Evolutionary conservation across 2,797 vertebrate species (phyloP).

Genomic region (Sternarchorhynchus goeldii): DNA sequence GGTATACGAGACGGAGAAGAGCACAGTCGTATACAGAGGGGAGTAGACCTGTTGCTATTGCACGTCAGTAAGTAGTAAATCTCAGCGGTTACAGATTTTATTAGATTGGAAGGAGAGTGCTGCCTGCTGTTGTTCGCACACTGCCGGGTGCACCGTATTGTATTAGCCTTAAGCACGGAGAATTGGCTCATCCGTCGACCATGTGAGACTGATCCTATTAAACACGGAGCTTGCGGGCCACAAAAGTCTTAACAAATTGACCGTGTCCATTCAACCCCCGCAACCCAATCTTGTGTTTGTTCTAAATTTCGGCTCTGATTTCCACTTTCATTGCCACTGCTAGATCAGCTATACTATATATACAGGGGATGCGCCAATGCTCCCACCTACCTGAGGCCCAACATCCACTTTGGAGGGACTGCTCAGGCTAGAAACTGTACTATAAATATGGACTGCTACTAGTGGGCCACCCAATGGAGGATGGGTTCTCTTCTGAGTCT

Average conservation of each 20-base stretch:
- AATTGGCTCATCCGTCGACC: slow-evolving; percentile 19
- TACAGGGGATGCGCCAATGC: too few species aligned
- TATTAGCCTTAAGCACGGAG: slow-evolving; percentile 42
- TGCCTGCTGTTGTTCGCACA: slow-evolving; percentile 32
- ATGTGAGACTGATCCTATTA: slow-evolving; percentile 53
- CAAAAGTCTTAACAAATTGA: slow-evolving; percentile 20
- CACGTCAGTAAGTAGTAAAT: slow-evolving; percentile 1
- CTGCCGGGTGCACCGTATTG: background rate
- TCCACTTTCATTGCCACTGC: too few species aligned
- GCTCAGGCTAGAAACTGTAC: too few species aligned
- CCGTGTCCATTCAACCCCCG: background rate
- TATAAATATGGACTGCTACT: too few species aligned
- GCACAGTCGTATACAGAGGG: slow-evolving; percentile 86
- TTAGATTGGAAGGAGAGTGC: slow-evolving; percentile 11
- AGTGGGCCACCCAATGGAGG: too few species aligned
- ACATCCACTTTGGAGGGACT: too few species aligned
- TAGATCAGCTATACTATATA: too few species aligned
- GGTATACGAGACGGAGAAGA: slow-evolving; percentile 90
- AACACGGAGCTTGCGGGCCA: slow-evolving; percentile 8
- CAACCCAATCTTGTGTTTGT: too few species aligned
- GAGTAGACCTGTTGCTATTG: slow-evolving; percentile 64
- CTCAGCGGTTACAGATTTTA: background rate
- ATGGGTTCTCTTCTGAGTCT: too few species aligned
- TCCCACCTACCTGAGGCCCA: too few species aligned
- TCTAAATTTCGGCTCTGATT: too few species aligned